Conservation (phyloP, 2,888 invertebrate genomes). For the Heliconius ethilla region DNA sequence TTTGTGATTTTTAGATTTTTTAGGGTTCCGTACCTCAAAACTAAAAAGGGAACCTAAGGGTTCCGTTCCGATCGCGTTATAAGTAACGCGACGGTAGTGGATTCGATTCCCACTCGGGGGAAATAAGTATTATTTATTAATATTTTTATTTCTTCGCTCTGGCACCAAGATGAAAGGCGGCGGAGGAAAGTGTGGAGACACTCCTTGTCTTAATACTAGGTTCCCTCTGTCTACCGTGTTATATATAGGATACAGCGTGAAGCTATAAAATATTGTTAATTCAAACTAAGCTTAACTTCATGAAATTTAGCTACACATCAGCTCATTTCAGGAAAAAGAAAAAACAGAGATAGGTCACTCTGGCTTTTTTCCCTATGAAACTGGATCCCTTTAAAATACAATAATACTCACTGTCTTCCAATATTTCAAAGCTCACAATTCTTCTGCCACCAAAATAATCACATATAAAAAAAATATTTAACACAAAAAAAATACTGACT, state of each 20-base stretch:
- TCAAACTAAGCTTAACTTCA: too few species aligned
- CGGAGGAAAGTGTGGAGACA: neutral
- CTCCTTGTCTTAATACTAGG: too few species aligned
- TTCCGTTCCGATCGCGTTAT: too few species aligned
- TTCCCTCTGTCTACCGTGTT: neutral
- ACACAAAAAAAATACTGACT: neutral
- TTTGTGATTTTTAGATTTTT: too few species aligned
- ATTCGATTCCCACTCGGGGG: too few species aligned
- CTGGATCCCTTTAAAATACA: neutral
- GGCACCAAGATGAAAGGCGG: neutral
- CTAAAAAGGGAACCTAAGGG: too few species aligned
- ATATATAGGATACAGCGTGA: neutral
- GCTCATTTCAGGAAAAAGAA: too few species aligned
- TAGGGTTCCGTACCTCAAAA: too few species aligned
- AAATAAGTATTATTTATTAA: neutral
- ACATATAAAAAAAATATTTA: neutral
- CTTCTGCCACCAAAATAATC: neutral
- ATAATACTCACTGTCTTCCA: neutral
- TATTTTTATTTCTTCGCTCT: neutral
- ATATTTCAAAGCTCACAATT: neutral
- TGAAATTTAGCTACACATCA: too few species aligned
- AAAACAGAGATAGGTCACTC: too few species aligned
- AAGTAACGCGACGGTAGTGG: too few species aligned
- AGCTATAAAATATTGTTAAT: neutral
- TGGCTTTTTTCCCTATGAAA: neutral